A percentile compares a stretch with the other conserved stretches of the same genome.
phyloP scores from a whole-genome alignment of 1,140 invertebrate genomes.

The Halictus rubicundus region DNA sequence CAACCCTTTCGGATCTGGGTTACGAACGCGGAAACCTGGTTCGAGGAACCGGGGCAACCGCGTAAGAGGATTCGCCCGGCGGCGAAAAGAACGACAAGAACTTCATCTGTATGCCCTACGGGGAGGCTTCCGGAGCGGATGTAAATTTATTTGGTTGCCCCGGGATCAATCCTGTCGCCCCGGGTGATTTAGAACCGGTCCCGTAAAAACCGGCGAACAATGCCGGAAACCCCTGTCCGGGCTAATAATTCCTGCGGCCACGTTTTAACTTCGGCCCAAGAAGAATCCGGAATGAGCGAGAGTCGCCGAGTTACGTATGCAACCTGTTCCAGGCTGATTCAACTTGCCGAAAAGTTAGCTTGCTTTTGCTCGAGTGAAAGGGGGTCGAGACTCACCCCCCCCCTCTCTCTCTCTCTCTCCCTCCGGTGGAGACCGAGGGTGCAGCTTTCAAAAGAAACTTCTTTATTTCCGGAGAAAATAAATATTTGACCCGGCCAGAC shows the following conservation, averaged over 20 bases:
- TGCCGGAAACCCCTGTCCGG: no score
- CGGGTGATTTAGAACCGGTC: no score
- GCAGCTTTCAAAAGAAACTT: constrained; percentile 64
- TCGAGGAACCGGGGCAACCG: not conserved
- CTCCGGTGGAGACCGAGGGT: not conserved
- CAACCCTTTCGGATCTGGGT: not conserved
- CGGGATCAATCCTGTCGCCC: no score
- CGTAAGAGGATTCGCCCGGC: not conserved
- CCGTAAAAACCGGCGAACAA: no score
- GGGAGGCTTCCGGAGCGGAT: no score
- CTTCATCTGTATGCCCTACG: no score
- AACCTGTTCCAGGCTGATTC: constrained; percentile 47
- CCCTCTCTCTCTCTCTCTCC: no score
- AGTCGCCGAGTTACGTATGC: constrained; percentile 40
- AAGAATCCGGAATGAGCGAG: constrained; percentile 48
- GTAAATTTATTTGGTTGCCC: no score
- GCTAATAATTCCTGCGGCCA: constrained; percentile 31
- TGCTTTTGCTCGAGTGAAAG: constrained; percentile 8
- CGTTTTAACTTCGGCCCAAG: not conserved
- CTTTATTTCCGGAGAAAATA: constrained; percentile 64
- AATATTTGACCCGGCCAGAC: constrained; percentile 57
- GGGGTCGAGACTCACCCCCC: not conserved
- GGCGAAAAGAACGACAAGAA: not conserved
- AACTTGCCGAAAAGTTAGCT: constrained; percentile 50
- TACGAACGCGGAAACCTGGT: not conserved